These are phyloP conservation scores for Electrona antarctica DNA, from an alignment of 2,113 vertebrate species.

Conservation along the genomic window DNA sequence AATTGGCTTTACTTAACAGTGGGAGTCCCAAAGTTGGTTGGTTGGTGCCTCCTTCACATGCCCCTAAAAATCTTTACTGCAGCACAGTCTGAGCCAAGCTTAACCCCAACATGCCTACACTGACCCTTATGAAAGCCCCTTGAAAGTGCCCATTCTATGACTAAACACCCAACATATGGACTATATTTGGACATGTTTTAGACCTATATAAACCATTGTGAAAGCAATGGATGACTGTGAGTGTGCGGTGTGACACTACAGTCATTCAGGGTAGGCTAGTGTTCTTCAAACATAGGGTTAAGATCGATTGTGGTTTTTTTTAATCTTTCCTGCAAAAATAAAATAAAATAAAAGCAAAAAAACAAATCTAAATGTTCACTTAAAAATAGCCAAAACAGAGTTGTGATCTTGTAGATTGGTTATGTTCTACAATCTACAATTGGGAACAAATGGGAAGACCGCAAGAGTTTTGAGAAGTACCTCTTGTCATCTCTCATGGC, in stretches of 20 bases:
- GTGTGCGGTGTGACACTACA: neutral
- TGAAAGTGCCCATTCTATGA: neutral
- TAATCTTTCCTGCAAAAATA: neutral
- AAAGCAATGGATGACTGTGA: neutral
- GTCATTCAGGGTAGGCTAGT: too few species aligned
- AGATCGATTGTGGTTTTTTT: neutral
- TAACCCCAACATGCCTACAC: conserved; percentile 26
- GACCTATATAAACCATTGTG: conserved; percentile 7
- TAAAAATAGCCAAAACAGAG: too few species aligned
- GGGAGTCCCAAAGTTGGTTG: too few species aligned
- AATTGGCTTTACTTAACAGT: too few species aligned
- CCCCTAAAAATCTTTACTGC: neutral
- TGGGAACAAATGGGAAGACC: too few species aligned
- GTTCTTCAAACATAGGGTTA: too few species aligned
- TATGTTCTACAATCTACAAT: too few species aligned
- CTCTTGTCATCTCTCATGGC: neutral
- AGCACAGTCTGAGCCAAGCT: conserved; percentile 15
- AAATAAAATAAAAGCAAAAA: neutral
- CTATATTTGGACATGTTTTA: conserved; percentile 20
- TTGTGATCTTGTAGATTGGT: too few species aligned
- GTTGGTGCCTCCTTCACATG: too few species aligned
- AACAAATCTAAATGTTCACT: neutral
- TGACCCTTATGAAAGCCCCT: conserved; percentile 7
- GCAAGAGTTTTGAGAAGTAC: too few species aligned
- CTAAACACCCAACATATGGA: conserved; percentile 32